Evolutionary conservation across 1,140 invertebrate species (phyloP), one percentile per base, ranked within the genome.

Genomic region (Heliconius eleuchia): DNA sequence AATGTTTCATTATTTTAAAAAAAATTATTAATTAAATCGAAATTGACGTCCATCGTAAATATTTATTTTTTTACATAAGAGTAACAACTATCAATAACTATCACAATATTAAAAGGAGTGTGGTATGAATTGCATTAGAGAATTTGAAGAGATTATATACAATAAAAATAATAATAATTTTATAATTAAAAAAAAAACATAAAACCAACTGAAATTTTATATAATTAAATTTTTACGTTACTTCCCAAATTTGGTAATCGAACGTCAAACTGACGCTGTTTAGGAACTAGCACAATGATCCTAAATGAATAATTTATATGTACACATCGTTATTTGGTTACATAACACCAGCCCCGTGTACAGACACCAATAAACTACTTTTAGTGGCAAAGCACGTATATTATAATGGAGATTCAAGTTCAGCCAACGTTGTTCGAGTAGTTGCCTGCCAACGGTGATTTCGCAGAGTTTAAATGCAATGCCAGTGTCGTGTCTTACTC

Each of bases 301-400:
- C 82, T 77, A 80, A 80, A 89, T 93, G 91, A 91, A 92, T 93
- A 85, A 93, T 93, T 83, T 88, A 92, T 92, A 83, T 77, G 76
- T 81, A 73, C 78, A 77, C 81, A 82, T 85, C 88, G 88, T 89
- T 92, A 90, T 91, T 89, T 91, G 91, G 86, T 93, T 93, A 91
- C 91, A 92, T 93, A 92, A 93, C 87, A 90, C 82, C 80, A 82
- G 82, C 74, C 83, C 82, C 85, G 84, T 85, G 75, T 83, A 85
- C 85, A 76, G 80, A 86, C 84, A 87, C 87, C 87, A 88, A 89
- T 87, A 88, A 89, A 88, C 88, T 90, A 88, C 84, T 91, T 90
- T 86, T 86, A 72, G 77, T 91, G 82, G 89, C 90, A 85, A 89
- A 83, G 83, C 89, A 93, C 91, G 91, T 92, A 93, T 84, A 73